Evolutionary conservation across 2,797 vertebrate species (phyloP).

Genomic region (Tiaroga cobitis): DNA sequence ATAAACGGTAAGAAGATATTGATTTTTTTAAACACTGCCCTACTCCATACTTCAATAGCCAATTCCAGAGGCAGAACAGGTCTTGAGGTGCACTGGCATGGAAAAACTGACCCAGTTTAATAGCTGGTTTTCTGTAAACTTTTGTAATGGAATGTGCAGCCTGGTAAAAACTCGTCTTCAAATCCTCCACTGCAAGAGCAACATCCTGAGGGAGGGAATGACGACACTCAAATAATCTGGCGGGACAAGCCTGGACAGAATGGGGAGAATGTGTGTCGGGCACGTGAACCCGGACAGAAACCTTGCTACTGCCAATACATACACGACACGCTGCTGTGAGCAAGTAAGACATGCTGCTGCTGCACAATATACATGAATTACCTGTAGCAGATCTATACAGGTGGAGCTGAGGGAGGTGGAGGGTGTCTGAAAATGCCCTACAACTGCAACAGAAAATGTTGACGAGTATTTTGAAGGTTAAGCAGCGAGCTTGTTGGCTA

Average conservation of each 20-base stretch:
- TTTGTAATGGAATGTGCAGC: constrained; percentile 54
- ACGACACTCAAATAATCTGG: constrained; percentile 70
- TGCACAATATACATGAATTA: neutral
- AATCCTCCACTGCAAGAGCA: constrained; percentile 67
- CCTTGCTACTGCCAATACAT: neutral
- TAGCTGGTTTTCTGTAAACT: constrained; percentile 45
- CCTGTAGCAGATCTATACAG: neutral
- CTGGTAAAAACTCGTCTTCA: constrained; percentile 48
- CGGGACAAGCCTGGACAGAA: constrained; percentile 73
- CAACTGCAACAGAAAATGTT: too few relatives aligned
- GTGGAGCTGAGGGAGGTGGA: neutral
- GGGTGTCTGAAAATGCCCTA: neutral
- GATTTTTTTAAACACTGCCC: neutral
- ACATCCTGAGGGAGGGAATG: constrained; percentile 75
- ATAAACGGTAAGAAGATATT: neutral
- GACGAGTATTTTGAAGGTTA: neutral
- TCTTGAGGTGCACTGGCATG: constrained; percentile 7
- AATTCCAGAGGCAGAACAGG: neutral
- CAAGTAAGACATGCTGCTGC: neutral
- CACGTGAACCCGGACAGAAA: constrained; percentile 25
- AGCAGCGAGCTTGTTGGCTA: neutral
- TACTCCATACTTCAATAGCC: neutral
- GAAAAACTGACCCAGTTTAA: constrained; percentile 44
- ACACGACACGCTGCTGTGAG: neutral
- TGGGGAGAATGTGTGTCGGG: constrained; percentile 42